Evolutionary conservation across 2,113 vertebrate species (phyloP).

Genomic region (Cnemophilus loriae): DNA sequence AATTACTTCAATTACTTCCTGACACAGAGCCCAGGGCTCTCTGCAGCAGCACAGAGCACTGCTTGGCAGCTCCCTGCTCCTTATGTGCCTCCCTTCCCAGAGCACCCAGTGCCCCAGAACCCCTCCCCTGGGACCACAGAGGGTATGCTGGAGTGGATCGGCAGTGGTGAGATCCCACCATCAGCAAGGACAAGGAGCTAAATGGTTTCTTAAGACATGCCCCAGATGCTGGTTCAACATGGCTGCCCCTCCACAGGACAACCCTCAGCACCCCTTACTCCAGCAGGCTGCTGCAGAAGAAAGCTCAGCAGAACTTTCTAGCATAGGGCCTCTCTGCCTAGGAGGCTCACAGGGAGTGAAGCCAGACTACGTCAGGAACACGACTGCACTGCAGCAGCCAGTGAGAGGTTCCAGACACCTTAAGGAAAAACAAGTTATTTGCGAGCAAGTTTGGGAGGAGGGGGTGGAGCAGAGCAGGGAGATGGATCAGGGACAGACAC

Average conservation of each 20-base stretch:
- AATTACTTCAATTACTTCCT: slow-evolving; percentile 55
- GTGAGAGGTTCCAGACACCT: background rate
- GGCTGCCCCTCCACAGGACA: background rate
- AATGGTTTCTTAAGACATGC: background rate
- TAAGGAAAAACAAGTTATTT: background rate
- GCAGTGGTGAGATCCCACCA: rapidly evolving
- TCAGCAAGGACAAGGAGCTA: background rate
- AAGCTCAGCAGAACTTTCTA: background rate
- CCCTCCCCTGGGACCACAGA: background rate
- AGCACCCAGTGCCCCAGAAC: background rate
- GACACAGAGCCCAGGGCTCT: background rate
- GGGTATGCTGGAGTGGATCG: too few species aligned
- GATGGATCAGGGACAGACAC: background rate
- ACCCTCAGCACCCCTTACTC: background rate
- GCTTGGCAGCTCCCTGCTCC: background rate
- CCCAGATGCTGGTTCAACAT: background rate
- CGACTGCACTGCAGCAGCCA: background rate
- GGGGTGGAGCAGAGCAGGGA: background rate
- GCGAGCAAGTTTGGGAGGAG: background rate
- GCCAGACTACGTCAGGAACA: background rate
- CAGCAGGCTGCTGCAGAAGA: background rate
- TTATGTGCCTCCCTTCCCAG: rapidly evolving
- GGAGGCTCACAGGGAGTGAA: background rate
- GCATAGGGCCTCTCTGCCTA: background rate
- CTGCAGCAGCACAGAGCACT: background rate